A percentile compares a stretch with the other conserved stretches of the same genome.
phyloP scores from a whole-genome alignment of 2,888 invertebrate species.

The Augochlorella aurata region DNA sequence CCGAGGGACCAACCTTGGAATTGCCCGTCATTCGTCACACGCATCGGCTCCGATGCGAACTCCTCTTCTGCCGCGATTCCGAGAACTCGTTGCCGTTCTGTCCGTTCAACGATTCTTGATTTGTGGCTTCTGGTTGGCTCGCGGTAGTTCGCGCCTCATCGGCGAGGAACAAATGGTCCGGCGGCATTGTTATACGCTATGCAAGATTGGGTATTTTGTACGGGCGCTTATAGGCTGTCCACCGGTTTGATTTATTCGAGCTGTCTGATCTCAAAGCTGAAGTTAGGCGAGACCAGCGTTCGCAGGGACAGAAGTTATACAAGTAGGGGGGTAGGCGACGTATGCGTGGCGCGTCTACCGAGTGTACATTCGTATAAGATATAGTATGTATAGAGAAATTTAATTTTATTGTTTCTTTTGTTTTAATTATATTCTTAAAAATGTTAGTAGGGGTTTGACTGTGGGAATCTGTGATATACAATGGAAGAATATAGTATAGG shows the following conservation, averaged over 20 bases:
- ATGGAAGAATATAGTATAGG: too few species aligned
- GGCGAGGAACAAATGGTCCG: neutral
- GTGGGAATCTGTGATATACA: too few species aligned
- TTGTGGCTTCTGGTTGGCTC: neutral
- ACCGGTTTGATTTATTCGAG: neutral
- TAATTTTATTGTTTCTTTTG: too few species aligned
- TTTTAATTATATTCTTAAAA: too few species aligned
- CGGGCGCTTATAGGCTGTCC: neutral
- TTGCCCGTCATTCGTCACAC: slow-evolving; percentile 7
- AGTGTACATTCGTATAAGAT: too few species aligned
- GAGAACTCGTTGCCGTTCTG: neutral
- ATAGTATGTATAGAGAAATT: too few species aligned
- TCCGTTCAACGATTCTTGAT: slow-evolving; percentile 8
- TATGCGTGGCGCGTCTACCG: too few species aligned
- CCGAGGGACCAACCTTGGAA: neutral
- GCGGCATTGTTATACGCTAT: neutral
- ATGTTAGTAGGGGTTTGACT: too few species aligned
- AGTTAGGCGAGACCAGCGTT: neutral
- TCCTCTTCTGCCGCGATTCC: neutral
- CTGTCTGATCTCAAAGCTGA: neutral
- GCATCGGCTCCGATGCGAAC: neutral
- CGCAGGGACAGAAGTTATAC: too few species aligned
- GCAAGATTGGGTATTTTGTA: neutral
- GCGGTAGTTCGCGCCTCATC: neutral
- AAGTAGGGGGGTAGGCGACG: too few species aligned